Conservation (phyloP, 2,888 invertebrate species). For the Poecilobothrus nobilitatus region DNA sequence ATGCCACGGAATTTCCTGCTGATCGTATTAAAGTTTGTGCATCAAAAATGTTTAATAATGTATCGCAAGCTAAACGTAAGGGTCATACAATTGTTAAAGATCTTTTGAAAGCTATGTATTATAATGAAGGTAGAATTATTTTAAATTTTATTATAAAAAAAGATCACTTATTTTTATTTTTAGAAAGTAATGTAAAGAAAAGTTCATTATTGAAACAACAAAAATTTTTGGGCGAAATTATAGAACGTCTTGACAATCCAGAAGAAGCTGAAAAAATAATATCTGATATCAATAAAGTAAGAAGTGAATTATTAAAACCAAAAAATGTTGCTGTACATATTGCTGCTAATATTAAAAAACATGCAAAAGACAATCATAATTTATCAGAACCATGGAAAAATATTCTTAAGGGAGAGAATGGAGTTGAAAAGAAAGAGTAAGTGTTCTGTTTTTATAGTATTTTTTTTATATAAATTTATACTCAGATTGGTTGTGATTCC, state of each 20-base stretch:
- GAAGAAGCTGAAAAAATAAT: slow-evolving; percentile 46
- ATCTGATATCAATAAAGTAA: slow-evolving; percentile 50
- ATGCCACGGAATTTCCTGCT: slow-evolving; percentile 58
- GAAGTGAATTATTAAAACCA: slow-evolving; percentile 51
- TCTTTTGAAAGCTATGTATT: slow-evolving; percentile 53
- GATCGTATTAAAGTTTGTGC: slow-evolving; percentile 71
- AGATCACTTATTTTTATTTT: slow-evolving; percentile 17
- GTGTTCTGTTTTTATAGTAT: neutral
- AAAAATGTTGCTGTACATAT: slow-evolving; percentile 62
- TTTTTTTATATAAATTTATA: slow-evolving; percentile 18
- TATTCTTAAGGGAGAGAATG: slow-evolving; percentile 36
- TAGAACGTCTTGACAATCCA: slow-evolving; percentile 51
- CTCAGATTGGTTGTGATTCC: slow-evolving; percentile 19
- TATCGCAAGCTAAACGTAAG: slow-evolving; percentile 63
- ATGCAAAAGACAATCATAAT: slow-evolving; percentile 17
- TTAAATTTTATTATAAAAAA: neutral
- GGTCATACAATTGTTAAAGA: slow-evolving; percentile 61
- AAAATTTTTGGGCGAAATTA: slow-evolving; percentile 60
- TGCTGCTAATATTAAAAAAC: slow-evolving; percentile 53
- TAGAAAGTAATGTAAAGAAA: slow-evolving; percentile 63
- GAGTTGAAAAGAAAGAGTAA: neutral
- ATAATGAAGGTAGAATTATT: slow-evolving; percentile 46
- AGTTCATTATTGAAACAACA: slow-evolving; percentile 67
- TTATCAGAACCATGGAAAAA: slow-evolving; percentile 48
- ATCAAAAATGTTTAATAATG: slow-evolving; percentile 72